phyloP scores from a whole-genome alignment of 2,888 invertebrate genomes.

The Xanthorhoe designata region DNA sequence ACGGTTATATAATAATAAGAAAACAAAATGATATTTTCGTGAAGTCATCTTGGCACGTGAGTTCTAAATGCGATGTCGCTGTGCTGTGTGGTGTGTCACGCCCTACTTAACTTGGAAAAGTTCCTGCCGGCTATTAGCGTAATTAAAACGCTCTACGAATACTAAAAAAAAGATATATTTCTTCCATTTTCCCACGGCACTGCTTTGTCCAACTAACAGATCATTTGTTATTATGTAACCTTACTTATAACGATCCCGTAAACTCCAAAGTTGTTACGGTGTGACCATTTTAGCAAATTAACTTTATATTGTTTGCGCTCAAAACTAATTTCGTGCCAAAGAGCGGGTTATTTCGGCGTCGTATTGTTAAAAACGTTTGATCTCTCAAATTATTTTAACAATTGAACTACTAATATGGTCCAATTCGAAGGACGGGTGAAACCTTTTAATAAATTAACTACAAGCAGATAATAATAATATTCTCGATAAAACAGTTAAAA shows the following conservation, averaged over 20 bases:
- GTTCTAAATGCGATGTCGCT: constrained; percentile 64
- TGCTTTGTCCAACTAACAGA: constrained; percentile 53
- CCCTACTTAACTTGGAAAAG: constrained; percentile 75
- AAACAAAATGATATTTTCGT: not conserved
- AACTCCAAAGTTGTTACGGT: constrained; percentile 31
- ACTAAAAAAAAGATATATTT: constrained; percentile 69
- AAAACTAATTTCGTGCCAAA: constrained; percentile 16
- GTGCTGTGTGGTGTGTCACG: constrained; percentile 69
- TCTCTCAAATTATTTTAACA: not conserved
- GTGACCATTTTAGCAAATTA: constrained; percentile 14
- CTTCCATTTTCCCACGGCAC: constrained; percentile 54
- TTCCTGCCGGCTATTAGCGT: constrained; percentile 79
- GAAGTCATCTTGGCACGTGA: constrained; percentile 28
- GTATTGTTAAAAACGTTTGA: not conserved
- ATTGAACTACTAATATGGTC: not conserved
- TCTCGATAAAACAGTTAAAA: constrained; percentile 4
- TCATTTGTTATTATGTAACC: constrained; percentile 45
- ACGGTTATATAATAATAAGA: too few species aligned
- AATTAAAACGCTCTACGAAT: constrained; percentile 77
- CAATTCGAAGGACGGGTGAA: not conserved
- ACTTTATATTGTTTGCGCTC: constrained; percentile 9
- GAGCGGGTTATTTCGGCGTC: not conserved
- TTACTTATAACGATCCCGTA: constrained; percentile 33
- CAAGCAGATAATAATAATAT: not conserved
- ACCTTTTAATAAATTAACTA: not conserved